Conservation (phyloP, 2,797 vertebrate species). For the Paramormyrops hopkinsi region DNA sequence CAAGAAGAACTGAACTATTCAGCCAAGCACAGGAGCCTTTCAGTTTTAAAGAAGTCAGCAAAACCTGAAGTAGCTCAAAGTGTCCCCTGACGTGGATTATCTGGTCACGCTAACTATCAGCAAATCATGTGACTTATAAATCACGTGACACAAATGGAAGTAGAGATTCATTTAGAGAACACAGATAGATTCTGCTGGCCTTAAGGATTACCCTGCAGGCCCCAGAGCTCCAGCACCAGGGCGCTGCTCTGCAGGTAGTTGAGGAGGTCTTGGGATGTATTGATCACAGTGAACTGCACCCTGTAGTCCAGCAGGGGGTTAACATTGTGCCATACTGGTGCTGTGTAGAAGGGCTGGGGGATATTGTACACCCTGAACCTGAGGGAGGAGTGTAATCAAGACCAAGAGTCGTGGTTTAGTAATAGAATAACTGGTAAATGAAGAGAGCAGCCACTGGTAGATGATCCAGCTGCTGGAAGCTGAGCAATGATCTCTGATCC, state of each 20-base stretch:
- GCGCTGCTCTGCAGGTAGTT: conserved; percentile 77
- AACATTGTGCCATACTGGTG: conserved; percentile 70
- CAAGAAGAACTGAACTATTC: not conserved
- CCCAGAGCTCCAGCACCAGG: conserved; percentile 79
- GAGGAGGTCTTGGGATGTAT: conserved; percentile 66
- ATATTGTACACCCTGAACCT: conserved; percentile 76
- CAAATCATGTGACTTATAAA: not conserved
- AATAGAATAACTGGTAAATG: not conserved
- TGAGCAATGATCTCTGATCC: not conserved
- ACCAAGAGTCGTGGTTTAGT: not conserved
- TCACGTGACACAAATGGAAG: not conserved
- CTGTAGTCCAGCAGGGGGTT: conserved; percentile 72
- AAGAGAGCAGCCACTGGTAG: not conserved
- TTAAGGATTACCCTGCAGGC: conserved; percentile 72
- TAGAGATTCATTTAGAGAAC: not conserved
- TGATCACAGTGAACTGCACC: conserved; percentile 64
- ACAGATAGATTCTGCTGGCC: not conserved
- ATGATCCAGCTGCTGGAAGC: not conserved
- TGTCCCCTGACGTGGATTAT: not conserved
- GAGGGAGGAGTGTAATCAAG: conserved; percentile 18
- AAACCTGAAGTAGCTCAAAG: not conserved
- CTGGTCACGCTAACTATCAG: not conserved
- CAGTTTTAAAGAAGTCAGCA: not conserved
- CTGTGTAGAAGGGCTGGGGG: conserved; percentile 63
- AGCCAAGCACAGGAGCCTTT: not conserved